Conservation (phyloP, 2,113 vertebrate genomes). For the Hippoglossus stenolepis region DNA sequence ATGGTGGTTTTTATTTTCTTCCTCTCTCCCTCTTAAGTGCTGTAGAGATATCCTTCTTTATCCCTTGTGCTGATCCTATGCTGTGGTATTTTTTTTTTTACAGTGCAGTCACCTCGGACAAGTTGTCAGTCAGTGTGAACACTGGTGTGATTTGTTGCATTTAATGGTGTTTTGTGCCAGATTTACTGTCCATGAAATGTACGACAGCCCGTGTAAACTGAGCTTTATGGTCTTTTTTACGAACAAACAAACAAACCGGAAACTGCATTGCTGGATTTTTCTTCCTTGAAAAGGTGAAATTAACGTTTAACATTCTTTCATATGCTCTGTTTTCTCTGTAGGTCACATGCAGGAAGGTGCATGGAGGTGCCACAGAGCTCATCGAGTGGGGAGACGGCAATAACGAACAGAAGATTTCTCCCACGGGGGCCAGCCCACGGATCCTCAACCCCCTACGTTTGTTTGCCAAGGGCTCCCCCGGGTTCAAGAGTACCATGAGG, state of each 20-base stretch:
- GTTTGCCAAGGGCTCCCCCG: constrained; percentile 90
- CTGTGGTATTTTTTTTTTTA: constrained; percentile 1
- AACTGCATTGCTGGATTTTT: background rate
- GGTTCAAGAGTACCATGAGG: constrained; percentile 85
- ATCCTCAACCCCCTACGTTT: constrained; percentile 92
- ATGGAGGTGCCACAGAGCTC: constrained; percentile 81
- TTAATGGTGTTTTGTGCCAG: background rate
- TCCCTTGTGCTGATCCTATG: background rate
- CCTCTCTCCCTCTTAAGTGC: background rate
- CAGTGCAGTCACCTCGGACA: background rate
- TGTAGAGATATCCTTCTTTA: background rate
- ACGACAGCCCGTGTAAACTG: background rate
- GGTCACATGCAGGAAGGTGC: constrained; percentile 87
- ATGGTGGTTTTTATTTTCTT: background rate
- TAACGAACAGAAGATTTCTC: constrained; percentile 84
- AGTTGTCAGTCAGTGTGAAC: constrained; percentile 5
- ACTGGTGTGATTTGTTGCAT: background rate
- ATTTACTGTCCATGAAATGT: background rate
- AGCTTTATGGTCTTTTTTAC: background rate
- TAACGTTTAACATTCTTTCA: background rate
- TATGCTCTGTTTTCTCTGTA: constrained; percentile 70
- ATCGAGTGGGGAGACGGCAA: constrained; percentile 91
- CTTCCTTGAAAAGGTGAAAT: background rate
- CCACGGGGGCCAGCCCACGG: constrained; percentile 86
- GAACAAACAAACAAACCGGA: background rate